Percentiles rank a stretch among this genome's conserved stretches.
Evolutionary conservation across 2,888 invertebrate species (phyloP).

Genomic region (Cerastis leucographa): DNA sequence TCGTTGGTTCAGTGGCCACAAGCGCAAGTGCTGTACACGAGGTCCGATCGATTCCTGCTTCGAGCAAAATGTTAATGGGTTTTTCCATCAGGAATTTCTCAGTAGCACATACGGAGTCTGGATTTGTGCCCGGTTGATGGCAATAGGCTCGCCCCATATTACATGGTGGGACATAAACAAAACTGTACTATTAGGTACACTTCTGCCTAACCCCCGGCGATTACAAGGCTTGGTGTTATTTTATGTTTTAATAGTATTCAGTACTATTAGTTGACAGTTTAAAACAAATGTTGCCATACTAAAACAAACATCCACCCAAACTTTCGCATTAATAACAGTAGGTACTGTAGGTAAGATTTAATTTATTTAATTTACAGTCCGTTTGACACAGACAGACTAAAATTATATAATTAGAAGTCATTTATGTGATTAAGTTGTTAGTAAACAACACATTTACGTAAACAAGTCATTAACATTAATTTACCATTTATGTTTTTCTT

Average conservation of each 20-base stretch:
- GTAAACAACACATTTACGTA: slow-evolving; percentile 1
- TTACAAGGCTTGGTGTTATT: no score
- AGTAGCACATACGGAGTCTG: no score
- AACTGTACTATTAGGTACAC: no score
- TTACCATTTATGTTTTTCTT: neutral
- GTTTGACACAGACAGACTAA: neutral
- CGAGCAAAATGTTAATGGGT: no score
- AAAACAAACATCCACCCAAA: neutral
- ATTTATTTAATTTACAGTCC: neutral
- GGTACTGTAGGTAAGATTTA: neutral
- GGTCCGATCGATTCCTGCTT: no score
- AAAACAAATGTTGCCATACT: neutral
- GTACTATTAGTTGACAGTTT: neutral
- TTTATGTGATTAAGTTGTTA: slow-evolving; percentile 3
- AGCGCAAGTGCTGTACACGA: no score
- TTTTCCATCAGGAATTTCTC: no score
- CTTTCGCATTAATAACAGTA: neutral
- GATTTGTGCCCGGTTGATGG: no score
- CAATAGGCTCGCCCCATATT: no score
- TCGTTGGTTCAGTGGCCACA: no score
- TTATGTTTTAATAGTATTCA: neutral
- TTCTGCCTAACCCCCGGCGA: no score
- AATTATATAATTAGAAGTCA: neutral
- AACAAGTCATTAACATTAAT: neutral
- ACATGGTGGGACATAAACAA: no score